Evolutionary conservation across 2,113 vertebrate species (phyloP), one percentile per base, ranked within the genome.

Genomic region (Psittacus erithacus): DNA sequence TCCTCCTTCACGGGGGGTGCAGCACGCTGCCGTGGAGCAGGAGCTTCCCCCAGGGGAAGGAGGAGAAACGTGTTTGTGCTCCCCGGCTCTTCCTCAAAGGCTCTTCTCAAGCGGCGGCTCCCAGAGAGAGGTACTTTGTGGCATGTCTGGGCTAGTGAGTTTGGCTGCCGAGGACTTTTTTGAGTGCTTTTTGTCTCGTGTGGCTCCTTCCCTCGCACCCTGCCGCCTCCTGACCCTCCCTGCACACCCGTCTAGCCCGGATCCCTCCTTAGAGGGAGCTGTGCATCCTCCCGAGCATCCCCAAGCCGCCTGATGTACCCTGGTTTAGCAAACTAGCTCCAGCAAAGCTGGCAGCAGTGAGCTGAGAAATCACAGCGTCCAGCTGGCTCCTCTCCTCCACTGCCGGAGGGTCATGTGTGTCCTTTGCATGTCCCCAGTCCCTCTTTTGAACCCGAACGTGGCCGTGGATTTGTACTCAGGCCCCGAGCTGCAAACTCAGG

Each of bases 71-170:
- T 78, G 88, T 88, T 88, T 82, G 76, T 67, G 69, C 65, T 94
- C 75, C 87, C 75, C 68, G 3, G 68, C 46, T 94, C 90, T 94
- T 90, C 79, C 94, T 96, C 93, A 94, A 93, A 95, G 92, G 80
- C 24, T 86, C 62, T 74, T 95, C 83, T 85, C 87, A 83, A 94
- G 79, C 82, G 8, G 12, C 8, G 6, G 75, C 94, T 95, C 77
- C 82, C 73, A 59, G 64, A 12, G 35, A 67, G 86, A 94, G 41
- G 53, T 50, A 62, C 90, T 95, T 70, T 63, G 88, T 19, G 4
- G 88, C 94, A 0, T 92, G 95, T 71, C 92, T 88, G 92, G 95
- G 85, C 95, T 92, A 23, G 95, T 43, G 83, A 70, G 35, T 81
- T 94, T 90, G 93, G 86, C 93, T 96, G 92, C 90, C 1, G 33